phyloP scores from a whole-genome alignment of 1,140 invertebrate genomes.

The Pseudomyrmex pallidus region DNA sequence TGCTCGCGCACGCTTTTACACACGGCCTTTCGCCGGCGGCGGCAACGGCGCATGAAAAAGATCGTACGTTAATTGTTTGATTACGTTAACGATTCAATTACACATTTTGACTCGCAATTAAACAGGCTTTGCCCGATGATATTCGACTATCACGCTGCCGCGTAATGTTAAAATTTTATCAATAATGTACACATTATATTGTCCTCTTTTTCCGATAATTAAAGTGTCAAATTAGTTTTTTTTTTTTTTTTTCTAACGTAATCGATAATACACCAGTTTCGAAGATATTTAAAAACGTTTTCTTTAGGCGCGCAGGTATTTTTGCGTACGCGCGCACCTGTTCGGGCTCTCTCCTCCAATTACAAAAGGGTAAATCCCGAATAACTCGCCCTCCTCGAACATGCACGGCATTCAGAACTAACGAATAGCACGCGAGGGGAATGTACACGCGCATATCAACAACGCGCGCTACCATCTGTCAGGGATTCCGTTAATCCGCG shows the following conservation, averaged over 20 bases:
- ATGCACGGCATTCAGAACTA: slow-evolving; percentile 21
- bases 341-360: not conserved
- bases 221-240: not conserved
- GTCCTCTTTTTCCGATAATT: not conserved
- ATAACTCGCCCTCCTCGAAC: not conserved
- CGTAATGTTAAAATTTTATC: slow-evolving; percentile 27
- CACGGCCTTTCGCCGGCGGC: slow-evolving; percentile 9
- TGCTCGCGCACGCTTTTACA: slow-evolving; percentile 32
- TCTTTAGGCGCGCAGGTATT: too few relatives aligned
- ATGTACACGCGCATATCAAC: slow-evolving; percentile 13
- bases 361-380: slow-evolving; percentile 3
- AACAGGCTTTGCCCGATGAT: slow-evolving; percentile 38
- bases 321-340: not conserved
- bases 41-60: slow-evolving; percentile 17
- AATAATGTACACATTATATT: not conserved
- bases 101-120: slow-evolving; percentile 19
- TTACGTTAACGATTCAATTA: slow-evolving; percentile 56
- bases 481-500: slow-evolving; percentile 38
- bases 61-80: slow-evolving; percentile 53
- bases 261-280: not conserved
- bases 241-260: not conserved
- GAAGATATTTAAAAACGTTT: not conserved
- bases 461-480: slow-evolving; percentile 34
- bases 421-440: slow-evolving; percentile 29
- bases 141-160: slow-evolving; percentile 8